Evolutionary conservation across 1,140 invertebrate genomes (phyloP), one percentile per base, ranked within the genome.

Genomic region (Tenebrio molitor): DNA sequence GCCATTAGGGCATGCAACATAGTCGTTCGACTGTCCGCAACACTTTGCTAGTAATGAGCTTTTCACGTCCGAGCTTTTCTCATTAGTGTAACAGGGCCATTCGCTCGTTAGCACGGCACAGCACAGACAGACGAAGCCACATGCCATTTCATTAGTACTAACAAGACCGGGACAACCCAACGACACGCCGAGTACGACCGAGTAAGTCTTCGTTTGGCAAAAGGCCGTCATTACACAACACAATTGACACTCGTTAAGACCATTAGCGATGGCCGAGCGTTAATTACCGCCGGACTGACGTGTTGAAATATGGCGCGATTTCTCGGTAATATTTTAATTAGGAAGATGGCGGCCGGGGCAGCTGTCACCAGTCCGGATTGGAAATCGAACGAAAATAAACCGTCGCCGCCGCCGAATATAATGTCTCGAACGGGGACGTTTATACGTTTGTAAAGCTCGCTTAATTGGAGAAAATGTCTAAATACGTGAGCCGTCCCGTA

Each of bases 91-190:
- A 78, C 75, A 77, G 77, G 75, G 74, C 72, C 46, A 73, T 74
- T 71, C 72, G 67, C 75, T 78, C 76, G 76, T 78, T 78, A 77
- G 72, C 74, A 70, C 69, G 50, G 50, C 50, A 58, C 15, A 58
- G 50, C 21, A 70, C 53, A 74, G 44, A 76, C 68, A 74, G 68
- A 77, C 69, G 63, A 71, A 75, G 68, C 72, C 76, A 72, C 76
- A 78, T 78, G 74, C 76, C 76, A 76, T 78, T 78, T 78, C 76
- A 78, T 78, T 78, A 78, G 76, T 74, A 72, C 76, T 78, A 78
- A 78, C 76, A 78, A 78, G 76, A 66, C 58, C 66, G 66, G 63
- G 67, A 65, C 66, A 63, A 63, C 58, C 33, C 25, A 63, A 63
- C 58, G 25, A 34, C 58, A 33, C 25, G 33, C 21, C 33, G 44